A percentile compares a stretch with the other conserved stretches of the same genome.
phyloP scores from a whole-genome alignment of 23 tunicate species.

The Halocynthia roretzi region DNA sequence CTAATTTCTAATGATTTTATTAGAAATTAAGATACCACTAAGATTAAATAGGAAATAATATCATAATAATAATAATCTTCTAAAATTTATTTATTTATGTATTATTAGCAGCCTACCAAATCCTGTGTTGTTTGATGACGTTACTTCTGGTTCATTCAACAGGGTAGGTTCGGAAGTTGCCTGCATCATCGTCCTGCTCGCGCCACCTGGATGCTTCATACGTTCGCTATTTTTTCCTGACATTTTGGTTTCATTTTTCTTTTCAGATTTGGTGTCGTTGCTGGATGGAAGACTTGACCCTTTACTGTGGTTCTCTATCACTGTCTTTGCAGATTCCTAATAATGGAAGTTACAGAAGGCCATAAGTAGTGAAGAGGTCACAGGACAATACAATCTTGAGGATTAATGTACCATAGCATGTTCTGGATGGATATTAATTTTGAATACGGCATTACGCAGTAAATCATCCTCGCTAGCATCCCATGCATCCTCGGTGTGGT shows the following conservation, averaged over 20 bases:
- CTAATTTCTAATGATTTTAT: too few species aligned
- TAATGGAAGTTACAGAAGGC: not conserved
- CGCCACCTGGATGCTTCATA: slow-evolving; percentile 47
- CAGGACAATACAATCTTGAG: not conserved
- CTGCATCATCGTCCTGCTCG: slow-evolving; percentile 28
- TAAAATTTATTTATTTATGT: too few species aligned
- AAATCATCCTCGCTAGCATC: slow-evolving; percentile 96
- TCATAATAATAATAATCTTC: too few species aligned
- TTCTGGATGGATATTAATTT: slow-evolving; percentile 19
- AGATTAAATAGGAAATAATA: too few species aligned
- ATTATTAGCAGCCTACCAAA: too few species aligned
- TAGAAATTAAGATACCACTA: too few species aligned
- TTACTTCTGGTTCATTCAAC: not conserved
- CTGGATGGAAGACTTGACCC: not conserved
- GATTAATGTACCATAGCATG: slow-evolving; percentile 14
- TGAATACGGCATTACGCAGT: slow-evolving; percentile 39
- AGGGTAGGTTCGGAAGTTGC: not conserved
- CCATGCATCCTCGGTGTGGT: slow-evolving; percentile 99
- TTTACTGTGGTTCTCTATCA: slow-evolving; percentile 22
- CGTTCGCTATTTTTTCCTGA: not conserved
- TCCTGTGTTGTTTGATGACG: too few species aligned
- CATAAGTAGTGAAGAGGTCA: not conserved
- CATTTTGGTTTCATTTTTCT: not conserved
- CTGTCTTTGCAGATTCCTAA: slow-evolving; percentile 25
- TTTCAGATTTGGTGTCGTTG: not conserved